These are phyloP conservation scores for Nesoenas mayeri DNA, from an alignment of 2,113 vertebrate species.

Conservation along the genomic window DNA sequence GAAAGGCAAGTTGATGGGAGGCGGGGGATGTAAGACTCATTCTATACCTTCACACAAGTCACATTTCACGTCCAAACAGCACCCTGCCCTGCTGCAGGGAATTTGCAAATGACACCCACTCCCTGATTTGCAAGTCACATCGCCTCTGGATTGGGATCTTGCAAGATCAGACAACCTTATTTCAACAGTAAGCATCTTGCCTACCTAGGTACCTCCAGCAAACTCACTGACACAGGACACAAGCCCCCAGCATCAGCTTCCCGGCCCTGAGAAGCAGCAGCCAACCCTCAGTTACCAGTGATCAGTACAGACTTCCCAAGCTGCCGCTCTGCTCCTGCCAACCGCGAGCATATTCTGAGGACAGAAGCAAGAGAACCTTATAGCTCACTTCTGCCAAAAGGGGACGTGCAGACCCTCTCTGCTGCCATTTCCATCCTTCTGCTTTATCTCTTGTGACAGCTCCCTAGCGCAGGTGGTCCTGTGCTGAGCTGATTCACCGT, in stretches of 20 bases:
- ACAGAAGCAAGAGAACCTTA: not conserved
- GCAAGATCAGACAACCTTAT: not conserved
- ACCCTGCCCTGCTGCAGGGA: slow-evolving; percentile 24
- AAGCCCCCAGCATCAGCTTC: not conserved
- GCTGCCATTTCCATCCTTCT: not conserved
- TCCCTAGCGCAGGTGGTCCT: not conserved
- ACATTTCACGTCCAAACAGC: not conserved
- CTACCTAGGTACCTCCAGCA: accelerated
- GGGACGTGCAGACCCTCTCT: not conserved
- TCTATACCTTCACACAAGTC: not conserved
- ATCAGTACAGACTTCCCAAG: not conserved
- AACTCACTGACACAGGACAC: accelerated
- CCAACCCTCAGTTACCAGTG: not conserved
- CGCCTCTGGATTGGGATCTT: slow-evolving; percentile 1
- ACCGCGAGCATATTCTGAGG: accelerated
- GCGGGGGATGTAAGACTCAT: not conserved
- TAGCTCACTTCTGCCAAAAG: not conserved
- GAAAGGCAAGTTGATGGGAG: not conserved
- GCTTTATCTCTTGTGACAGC: not conserved
- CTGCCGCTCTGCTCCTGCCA: not conserved
- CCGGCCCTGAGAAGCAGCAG: not conserved
- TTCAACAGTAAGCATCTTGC: not conserved
- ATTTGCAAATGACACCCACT: slow-evolving; percentile 54
- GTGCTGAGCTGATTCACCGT: not conserved
- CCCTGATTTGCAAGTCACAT: slow-evolving; percentile 58